Evolutionary conservation across 2,113 vertebrate genomes (phyloP).

Genomic region (Miniopterus natalensis): DNA sequence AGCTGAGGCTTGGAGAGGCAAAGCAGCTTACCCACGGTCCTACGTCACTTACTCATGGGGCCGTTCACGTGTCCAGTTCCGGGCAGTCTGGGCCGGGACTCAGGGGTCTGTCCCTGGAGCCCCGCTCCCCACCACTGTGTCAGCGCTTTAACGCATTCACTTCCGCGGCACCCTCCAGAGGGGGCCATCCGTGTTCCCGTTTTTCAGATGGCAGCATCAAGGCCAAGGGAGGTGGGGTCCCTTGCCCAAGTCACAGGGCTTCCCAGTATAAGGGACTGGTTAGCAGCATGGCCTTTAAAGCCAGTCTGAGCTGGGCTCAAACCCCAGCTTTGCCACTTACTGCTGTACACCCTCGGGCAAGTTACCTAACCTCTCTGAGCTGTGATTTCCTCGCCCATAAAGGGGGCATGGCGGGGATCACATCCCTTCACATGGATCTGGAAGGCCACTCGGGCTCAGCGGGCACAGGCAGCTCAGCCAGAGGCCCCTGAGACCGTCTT

Average conservation of each 20-base stretch:
- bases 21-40: neutral
- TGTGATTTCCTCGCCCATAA: neutral
- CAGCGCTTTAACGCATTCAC: accelerated
- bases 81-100: neutral
- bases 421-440: accelerated
- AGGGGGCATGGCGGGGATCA: neutral
- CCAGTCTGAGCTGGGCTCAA: neutral
- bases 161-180: neutral
- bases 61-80: accelerated
- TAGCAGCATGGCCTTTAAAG: neutral
- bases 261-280: neutral
- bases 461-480: neutral
- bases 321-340: neutral
- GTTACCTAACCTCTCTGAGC: neutral
- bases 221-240: accelerated
- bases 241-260: neutral
- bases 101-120: neutral
- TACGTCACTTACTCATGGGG: accelerated
- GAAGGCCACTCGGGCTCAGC: neutral
- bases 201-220: neutral
- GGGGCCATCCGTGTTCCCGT: neutral
- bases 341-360: neutral
- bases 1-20: neutral
- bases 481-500: accelerated
- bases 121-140: neutral